Evolutionary conservation across 2,888 invertebrate genomes (phyloP).

Genomic region (Beris morrisii): DNA sequence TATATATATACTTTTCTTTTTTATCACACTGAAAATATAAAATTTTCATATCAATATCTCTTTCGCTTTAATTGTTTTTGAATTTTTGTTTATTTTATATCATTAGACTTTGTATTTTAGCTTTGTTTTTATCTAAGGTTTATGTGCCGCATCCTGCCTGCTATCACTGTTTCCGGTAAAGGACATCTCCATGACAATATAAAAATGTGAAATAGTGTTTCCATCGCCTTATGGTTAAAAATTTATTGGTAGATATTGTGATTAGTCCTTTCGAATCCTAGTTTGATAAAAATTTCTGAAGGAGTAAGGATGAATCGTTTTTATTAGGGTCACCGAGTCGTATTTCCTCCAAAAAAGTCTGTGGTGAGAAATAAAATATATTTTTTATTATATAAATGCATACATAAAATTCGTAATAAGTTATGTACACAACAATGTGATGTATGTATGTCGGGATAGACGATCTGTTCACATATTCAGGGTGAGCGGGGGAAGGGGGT

Average conservation of each 20-base stretch:
- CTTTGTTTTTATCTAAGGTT: slow-evolving; percentile 30
- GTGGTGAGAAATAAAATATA: slow-evolving; percentile 42
- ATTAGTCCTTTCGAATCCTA: slow-evolving; percentile 43
- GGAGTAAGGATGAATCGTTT: slow-evolving; percentile 76
- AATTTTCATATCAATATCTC: slow-evolving; percentile 27
- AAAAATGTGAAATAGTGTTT: background rate
- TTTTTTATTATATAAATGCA: background rate
- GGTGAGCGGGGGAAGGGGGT: too few species aligned
- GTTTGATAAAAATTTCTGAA: slow-evolving; percentile 84
- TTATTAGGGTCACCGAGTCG: slow-evolving; percentile 71
- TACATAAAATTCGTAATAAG: background rate
- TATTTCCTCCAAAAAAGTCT: slow-evolving; percentile 75
- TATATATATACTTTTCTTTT: slow-evolving; percentile 3
- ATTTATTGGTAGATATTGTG: slow-evolving; percentile 8
- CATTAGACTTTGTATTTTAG: slow-evolving; percentile 39
- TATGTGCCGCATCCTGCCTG: slow-evolving; percentile 31
- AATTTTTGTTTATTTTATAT: slow-evolving; percentile 23
- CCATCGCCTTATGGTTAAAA: background rate
- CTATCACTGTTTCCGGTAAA: slow-evolving; percentile 25
- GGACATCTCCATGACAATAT: slow-evolving; percentile 1
- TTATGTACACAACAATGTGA: background rate
- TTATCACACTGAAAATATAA: slow-evolving; percentile 32
- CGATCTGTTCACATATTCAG: too few species aligned
- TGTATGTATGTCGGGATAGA: too few species aligned
- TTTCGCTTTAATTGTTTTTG: slow-evolving; percentile 23